These are phyloP conservation scores for Carcina quercana DNA, from an alignment of 2,888 invertebrate species.

Conservation along the genomic window DNA sequence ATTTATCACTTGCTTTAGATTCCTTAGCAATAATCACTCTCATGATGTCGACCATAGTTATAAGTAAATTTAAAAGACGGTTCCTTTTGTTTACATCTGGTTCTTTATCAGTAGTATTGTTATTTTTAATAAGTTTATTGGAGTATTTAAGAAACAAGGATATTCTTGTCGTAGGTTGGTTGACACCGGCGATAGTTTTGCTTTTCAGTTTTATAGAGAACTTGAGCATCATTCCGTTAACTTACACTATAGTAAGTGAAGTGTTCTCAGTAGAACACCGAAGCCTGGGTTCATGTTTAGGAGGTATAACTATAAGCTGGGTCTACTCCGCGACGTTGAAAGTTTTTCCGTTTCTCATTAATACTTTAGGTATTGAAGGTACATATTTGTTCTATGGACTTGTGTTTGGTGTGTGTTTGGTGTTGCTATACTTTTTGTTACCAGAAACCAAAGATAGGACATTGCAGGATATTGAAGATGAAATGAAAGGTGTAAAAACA, in stretches of 20 bases:
- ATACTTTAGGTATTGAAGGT: slow-evolving; percentile 24
- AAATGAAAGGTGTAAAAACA: slow-evolving; percentile 27
- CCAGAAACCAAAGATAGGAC: slow-evolving; percentile 39
- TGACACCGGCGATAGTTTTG: slow-evolving; percentile 25
- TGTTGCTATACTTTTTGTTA: slow-evolving; percentile 25
- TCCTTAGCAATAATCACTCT: slow-evolving; percentile 23
- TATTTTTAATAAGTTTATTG: slow-evolving; percentile 24
- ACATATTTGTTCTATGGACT: slow-evolving; percentile 28
- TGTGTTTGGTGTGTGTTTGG: slow-evolving; percentile 21
- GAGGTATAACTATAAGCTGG: slow-evolving; percentile 28
- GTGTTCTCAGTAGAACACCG: slow-evolving; percentile 35
- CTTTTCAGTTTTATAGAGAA: slow-evolving; percentile 25
- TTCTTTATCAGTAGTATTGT: slow-evolving; percentile 19
- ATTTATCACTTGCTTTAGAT: slow-evolving; percentile 31
- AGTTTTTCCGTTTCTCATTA: slow-evolving; percentile 31
- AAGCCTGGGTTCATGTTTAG: slow-evolving; percentile 24
- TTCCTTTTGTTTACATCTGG: slow-evolving; percentile 27
- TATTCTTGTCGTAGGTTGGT: no score
- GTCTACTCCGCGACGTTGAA: slow-evolving; percentile 28
- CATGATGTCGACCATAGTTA: slow-evolving; percentile 22
- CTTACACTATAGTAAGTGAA: slow-evolving; percentile 29
- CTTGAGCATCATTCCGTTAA: slow-evolving; percentile 26
- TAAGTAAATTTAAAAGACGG: slow-evolving; percentile 25
- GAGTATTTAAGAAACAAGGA: slow-evolving; percentile 7
- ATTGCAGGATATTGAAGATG: slow-evolving; percentile 34